Evolutionary conservation across 2,113 vertebrate species (phyloP), one percentile per base, ranked within the genome.

Genomic region (Daboia siamensis): DNA sequence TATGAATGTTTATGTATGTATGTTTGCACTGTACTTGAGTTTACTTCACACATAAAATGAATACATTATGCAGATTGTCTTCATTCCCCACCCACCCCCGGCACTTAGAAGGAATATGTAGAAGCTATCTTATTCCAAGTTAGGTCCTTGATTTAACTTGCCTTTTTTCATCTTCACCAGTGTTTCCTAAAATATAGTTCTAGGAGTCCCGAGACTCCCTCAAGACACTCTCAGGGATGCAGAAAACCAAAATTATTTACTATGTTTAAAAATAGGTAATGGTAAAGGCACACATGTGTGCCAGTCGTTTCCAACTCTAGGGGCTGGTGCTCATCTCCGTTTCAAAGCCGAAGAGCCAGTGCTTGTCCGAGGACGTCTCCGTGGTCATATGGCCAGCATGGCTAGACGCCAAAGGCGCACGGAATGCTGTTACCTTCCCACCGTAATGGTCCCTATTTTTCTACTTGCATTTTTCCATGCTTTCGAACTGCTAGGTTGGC

Each of bases 51-150:
- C 57, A 52, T 87, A 46, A 17, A 94, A 57, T 86, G 26, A 7
- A 92, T 93, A 64, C 69, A 46, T 51, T 94, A 94, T 91, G 5
- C 55, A 20, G 86, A 89, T 93, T 93, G 89, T 64, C 94, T 5
- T 20, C 15, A 29, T 17, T 9, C n/a, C 17, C 6, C 48, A 15
- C 13, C 2, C 12, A 33, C 39, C 10, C 15, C 23, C 7, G 0
- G 17, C 6, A 33, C 17, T 88, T 57, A 57, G 9, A 39, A 88
- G 33, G 11, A 57, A 59, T 39, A 88, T 64, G 26, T 90, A 26
- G 46, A 69, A 21, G 44, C 46, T 69, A 26, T 29, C 44, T 89
- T 39, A 48, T 86, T 48, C 39, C 8, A 46, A 48, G 23, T 26
- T 48, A 48, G 84, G 23, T 11, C 84, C 21, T 54, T 87, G 48